Conservation (phyloP, 2,113 vertebrate genomes). For the Megaceryle torquata region DNA sequence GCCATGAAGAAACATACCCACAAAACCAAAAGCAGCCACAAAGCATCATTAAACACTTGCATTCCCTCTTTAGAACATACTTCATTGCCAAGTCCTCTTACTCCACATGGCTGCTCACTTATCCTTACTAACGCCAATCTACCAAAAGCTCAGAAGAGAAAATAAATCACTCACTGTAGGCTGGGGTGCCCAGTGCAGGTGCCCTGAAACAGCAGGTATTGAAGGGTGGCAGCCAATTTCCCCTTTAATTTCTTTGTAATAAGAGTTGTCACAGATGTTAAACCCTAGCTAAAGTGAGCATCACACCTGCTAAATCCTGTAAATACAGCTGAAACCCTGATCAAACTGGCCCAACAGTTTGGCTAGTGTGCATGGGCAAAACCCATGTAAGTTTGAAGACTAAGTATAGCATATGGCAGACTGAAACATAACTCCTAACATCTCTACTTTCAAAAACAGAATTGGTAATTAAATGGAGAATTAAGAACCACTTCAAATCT, state of each 20-base stretch:
- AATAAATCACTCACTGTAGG: background rate
- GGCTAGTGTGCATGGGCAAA: background rate
- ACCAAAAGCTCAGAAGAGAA: background rate
- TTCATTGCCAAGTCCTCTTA: background rate
- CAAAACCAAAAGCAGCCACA: conserved; percentile 33
- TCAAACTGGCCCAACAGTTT: background rate
- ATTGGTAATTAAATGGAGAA: background rate
- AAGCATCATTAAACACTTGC: background rate
- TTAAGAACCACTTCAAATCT: background rate
- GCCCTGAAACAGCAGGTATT: background rate
- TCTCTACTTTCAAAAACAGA: background rate
- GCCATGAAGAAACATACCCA: background rate
- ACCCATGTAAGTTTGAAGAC: background rate
- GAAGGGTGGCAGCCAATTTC: background rate
- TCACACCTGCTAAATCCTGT: background rate
- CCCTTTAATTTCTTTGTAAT: background rate
- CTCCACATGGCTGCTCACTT: background rate
- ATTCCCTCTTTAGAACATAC: conserved; percentile 1
- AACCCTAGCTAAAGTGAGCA: background rate
- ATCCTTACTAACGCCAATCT: background rate
- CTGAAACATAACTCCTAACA: background rate
- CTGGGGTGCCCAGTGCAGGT: background rate
- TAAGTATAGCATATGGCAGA: background rate
- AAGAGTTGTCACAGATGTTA: background rate
- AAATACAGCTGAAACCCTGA: background rate